Evolutionary conservation across 2,113 vertebrate species (phyloP).

Genomic region (Stegostoma tigrinum): DNA sequence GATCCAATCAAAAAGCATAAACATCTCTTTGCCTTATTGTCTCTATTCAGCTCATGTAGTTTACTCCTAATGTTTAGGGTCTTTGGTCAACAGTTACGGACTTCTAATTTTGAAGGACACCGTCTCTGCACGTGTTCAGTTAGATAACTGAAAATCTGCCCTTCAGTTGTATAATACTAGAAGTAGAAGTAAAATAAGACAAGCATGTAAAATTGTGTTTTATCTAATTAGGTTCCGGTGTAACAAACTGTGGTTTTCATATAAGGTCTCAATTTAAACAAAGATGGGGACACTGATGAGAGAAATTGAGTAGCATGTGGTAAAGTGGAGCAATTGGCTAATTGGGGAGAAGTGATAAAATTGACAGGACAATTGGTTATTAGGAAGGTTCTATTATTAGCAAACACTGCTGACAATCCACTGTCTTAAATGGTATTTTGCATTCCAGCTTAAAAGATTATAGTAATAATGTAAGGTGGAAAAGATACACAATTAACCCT

Average conservation of each 20-base stretch:
- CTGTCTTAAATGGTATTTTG: not conserved
- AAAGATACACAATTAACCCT: not conserved
- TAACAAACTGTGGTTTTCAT: not conserved
- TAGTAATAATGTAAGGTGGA: not conserved
- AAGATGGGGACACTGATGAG: not conserved
- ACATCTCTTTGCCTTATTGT: not conserved
- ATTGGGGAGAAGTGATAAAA: not conserved
- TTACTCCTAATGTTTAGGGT: not conserved
- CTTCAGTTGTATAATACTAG: not conserved
- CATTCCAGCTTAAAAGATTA: not conserved
- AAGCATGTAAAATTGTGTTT: not conserved
- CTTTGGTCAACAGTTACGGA: not conserved
- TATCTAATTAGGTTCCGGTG: not conserved
- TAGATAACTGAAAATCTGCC: not conserved
- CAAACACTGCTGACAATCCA: not conserved
- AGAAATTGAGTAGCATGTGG: not conserved
- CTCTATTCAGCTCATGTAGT: not conserved
- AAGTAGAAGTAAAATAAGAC: not conserved
- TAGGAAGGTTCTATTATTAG: not conserved
- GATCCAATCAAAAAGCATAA: not conserved
- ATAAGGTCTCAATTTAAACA: too few relatives aligned
- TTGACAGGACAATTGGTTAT: not conserved
- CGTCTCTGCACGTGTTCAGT: not conserved
- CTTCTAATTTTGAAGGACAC: not conserved
- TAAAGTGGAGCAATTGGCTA: not conserved